phyloP scores from a whole-genome alignment of 2,888 invertebrate genomes.

The Dicycla oo region DNA sequence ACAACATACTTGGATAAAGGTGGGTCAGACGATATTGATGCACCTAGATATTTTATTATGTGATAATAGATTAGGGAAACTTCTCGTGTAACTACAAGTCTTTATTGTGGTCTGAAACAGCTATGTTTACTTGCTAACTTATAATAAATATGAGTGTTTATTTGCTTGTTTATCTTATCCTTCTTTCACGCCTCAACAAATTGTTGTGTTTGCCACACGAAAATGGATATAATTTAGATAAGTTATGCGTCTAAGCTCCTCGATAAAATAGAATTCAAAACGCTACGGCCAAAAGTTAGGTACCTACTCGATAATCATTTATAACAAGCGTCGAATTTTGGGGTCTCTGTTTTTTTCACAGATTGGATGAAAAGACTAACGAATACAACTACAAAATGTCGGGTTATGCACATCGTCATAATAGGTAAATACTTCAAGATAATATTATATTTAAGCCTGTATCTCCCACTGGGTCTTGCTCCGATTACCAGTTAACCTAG shows the following conservation, averaged over 20 bases:
- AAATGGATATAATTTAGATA: background rate
- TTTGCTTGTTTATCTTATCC: slow-evolving; percentile 17
- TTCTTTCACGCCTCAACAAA: background rate
- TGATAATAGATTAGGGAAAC: no score
- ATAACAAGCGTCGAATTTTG: background rate
- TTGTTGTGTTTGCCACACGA: background rate
- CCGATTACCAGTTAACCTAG: no score
- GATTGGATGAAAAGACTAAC: background rate
- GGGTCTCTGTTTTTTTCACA: background rate
- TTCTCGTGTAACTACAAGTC: background rate
- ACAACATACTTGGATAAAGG: no score
- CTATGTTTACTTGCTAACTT: slow-evolving; percentile 4
- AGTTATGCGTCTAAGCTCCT: background rate
- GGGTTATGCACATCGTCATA: background rate
- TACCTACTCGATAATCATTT: background rate
- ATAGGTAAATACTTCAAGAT: background rate
- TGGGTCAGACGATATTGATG: no score
- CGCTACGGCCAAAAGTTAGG: background rate
- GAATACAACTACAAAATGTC: background rate
- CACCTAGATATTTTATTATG: no score
- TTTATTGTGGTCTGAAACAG: slow-evolving; percentile 18
- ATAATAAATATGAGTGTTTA: slow-evolving; percentile 26
- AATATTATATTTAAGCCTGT: background rate
- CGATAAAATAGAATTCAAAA: background rate
- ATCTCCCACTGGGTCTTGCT: background rate